Conservation (phyloP, 2,797 vertebrate species). For the Delichon dasypus region DNA sequence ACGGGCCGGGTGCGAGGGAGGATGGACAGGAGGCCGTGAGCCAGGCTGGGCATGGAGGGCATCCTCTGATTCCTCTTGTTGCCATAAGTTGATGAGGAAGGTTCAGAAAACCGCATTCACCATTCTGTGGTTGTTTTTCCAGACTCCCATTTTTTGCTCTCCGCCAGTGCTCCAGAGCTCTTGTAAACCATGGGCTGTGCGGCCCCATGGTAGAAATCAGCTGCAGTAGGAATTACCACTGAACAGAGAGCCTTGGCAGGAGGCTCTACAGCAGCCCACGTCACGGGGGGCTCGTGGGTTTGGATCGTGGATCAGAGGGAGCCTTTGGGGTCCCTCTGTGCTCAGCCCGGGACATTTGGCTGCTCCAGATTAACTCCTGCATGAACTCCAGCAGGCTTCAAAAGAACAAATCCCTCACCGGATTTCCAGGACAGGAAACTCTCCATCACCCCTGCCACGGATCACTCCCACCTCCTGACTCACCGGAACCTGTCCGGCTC, state of each 20-base stretch:
- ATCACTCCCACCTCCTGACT: neutral
- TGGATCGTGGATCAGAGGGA: neutral
- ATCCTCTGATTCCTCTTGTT: neutral
- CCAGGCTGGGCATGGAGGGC: neutral
- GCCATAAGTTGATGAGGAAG: neutral
- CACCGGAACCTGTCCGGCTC: neutral
- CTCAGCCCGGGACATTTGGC: accelerated
- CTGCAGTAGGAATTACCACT: neutral
- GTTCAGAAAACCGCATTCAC: neutral
- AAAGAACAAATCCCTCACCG: neutral
- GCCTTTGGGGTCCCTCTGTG: neutral
- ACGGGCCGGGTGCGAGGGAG: neutral
- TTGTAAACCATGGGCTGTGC: neutral
- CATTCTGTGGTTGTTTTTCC: neutral
- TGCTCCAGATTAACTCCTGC: neutral
- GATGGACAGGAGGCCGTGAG: neutral
- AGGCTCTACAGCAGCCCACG: neutral
- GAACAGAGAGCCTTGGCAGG: neutral
- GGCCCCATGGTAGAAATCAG: neutral
- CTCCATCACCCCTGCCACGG: neutral
- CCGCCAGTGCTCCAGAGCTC: neutral
- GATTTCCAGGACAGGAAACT: neutral
- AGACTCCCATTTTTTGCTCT: neutral
- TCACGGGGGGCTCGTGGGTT: neutral
- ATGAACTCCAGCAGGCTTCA: neutral